A percentile compares a stretch with the other conserved stretches of the same genome.
These are phyloP conservation scores for Alviniconcha strummeri DNA, from an alignment of 2,888 invertebrate species.

Conservation along the genomic window DNA sequence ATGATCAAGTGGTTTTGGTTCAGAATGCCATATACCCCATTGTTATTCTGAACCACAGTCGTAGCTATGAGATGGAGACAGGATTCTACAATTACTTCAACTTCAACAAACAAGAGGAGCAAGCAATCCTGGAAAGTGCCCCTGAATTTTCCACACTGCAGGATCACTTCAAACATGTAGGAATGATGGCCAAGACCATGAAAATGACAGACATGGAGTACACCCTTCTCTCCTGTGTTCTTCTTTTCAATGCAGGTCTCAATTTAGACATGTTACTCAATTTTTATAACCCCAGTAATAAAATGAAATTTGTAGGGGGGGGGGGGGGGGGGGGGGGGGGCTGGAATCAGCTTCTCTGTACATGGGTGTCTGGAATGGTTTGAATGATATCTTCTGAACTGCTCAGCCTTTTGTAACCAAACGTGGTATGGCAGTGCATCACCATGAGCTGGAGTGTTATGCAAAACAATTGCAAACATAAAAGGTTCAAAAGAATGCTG, in stretches of 20 bases:
- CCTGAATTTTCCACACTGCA: conserved; percentile 55
- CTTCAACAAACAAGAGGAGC: conserved; percentile 51
- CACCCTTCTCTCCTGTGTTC: conserved; percentile 62
- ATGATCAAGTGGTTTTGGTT: conserved; percentile 63
- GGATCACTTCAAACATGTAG: conserved; percentile 61
- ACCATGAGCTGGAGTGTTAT: no score
- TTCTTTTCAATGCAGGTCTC: conserved; percentile 59
- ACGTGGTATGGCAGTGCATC: no score
- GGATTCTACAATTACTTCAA: conserved; percentile 63
- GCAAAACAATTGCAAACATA: no score
- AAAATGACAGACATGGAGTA: conserved; percentile 60
- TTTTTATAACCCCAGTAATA: background rate
- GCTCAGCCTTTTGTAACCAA: no score
- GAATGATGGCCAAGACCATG: conserved; percentile 57
- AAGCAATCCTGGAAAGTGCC: conserved; percentile 54
- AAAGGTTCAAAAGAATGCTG: no score
- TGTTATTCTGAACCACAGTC: conserved; percentile 59
- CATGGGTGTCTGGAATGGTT: no score
- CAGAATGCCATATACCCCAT: conserved; percentile 66
- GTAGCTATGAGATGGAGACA: conserved; percentile 57
- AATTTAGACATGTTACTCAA: background rate
- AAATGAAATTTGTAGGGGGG: background rate
- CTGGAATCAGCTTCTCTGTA: background rate
- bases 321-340: background rate
- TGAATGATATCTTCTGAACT: no score